Base-by-base conservation (phyloP, 2,888 invertebrate species). In the Hypomecis punctinalis region DNA sequence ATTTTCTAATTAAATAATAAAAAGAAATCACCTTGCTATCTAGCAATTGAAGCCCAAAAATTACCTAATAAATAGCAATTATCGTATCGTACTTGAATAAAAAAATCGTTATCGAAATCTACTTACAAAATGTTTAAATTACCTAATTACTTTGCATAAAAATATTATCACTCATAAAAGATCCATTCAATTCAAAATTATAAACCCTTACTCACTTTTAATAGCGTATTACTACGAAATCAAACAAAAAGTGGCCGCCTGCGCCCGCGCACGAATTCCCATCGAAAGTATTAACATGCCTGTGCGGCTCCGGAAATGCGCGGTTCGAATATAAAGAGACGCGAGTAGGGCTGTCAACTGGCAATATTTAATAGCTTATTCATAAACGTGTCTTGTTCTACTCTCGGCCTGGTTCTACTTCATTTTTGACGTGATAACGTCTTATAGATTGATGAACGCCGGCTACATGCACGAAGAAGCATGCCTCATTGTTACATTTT, bases 241-340 rank as follows among this genome's bases (percentile, higher is more conserved):
- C 23, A 54, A 54, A 55, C 54, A 64, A 51, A 64, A 64, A 65
- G 60, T 13, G 47, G 0, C 65, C 61, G 61, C 37, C 43, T 8
- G 49, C 58, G 64, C 54, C 67, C 46, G 68, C 52, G 47, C 61
- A 58, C 49, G 56, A 76, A 79, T 83, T 84, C 82, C 78, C 82
- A 84, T 74, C 73, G 61, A 68, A 58, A 72, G 70, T 75, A 75
- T 78, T 78, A 80, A 73, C 81, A 84, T 85, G 79, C 81, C 76
- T 65, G 40, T 70, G 66, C 76, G 76, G 64, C 76, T 72, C 76
- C 85, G 88, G 87, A 88, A 87, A 76, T 65, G 76, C 62, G 72
- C 37, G 57, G 68, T 56, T 71, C 68, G 88, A 80, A 88, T 88
- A 80, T 77, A 73, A 82, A 69, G 8, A 45, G 67, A 37, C 55